phyloP scores from a whole-genome alignment of 2,888 invertebrate species.

The Sycophila texana region DNA sequence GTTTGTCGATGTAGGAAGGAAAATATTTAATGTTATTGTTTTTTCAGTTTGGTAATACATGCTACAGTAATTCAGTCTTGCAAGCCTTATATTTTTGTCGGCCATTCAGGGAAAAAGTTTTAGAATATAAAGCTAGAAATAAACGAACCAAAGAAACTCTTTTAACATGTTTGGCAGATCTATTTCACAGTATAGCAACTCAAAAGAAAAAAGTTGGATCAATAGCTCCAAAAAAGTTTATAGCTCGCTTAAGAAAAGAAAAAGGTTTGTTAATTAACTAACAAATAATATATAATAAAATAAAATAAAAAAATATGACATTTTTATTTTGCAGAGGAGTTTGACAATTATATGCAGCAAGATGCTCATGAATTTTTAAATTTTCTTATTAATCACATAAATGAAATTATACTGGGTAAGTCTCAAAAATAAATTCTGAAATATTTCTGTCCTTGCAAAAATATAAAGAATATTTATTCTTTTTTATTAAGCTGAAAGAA shows the following conservation, averaged over 20 bases:
- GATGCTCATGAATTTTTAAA: conserved; percentile 99
- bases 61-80: conserved; percentile 99
- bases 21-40: too few relatives aligned
- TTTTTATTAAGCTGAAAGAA: conserved; percentile 82
- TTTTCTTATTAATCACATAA: conserved; percentile 98
- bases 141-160: conserved; percentile 97
- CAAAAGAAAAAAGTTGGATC: conserved; percentile 99
- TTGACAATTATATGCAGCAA: conserved; percentile 99
- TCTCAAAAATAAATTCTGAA: not conserved
- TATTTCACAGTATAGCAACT: conserved; percentile 99
- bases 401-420: conserved; percentile 96
- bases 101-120: conserved; percentile 98
- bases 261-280: conserved; percentile 82
- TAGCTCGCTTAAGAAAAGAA: conserved; percentile 97
- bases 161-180: conserved; percentile 97
- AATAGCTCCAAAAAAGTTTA: conserved; percentile 99
- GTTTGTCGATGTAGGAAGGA: too few relatives aligned
- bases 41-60: conserved; percentile 98
- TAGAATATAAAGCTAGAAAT: conserved; percentile 98
- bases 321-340: conserved; percentile 87
- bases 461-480: conserved; percentile 9
- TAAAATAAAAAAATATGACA: not conserved
- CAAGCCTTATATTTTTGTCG: conserved; percentile 99
- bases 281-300: not conserved
- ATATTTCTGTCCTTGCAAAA: not conserved